phyloP scores from a whole-genome alignment of 2,888 invertebrate genomes.

The Leucoma salicis region DNA sequence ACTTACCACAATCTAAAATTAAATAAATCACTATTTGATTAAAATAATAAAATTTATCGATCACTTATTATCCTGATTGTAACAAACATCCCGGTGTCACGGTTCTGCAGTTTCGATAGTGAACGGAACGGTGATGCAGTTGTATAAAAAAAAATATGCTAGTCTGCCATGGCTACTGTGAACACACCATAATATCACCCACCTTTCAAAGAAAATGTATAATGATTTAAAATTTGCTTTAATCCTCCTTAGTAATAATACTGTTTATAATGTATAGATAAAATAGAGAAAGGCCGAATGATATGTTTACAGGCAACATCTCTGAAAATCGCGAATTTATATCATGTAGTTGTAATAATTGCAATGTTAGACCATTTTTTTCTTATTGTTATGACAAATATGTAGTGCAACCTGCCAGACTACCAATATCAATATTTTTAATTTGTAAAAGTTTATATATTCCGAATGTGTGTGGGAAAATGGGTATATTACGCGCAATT shows the following conservation, averaged over 20 bases:
- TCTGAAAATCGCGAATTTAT: slow-evolving; percentile 75
- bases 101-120: too few species aligned
- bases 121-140: background rate
- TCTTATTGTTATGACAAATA: slow-evolving; percentile 29
- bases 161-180: slow-evolving; percentile 8
- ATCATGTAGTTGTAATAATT: slow-evolving; percentile 69
- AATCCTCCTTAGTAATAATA: slow-evolving; percentile 42
- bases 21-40: too few species aligned
- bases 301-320: slow-evolving; percentile 80
- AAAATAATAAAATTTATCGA: too few species aligned
- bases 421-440: slow-evolving; percentile 6
- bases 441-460: too few species aligned
- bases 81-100: too few species aligned
- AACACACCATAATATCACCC: slow-evolving; percentile 18
- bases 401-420: slow-evolving; percentile 19
- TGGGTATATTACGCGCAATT: too few species aligned
- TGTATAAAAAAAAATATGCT: background rate
- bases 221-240: slow-evolving; percentile 27
- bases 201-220: slow-evolving; percentile 35
- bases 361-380: slow-evolving; percentile 50
- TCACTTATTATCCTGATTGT: too few species aligned
- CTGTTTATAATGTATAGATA: slow-evolving; percentile 42
- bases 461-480: too few species aligned
- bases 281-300: slow-evolving; percentile 75
- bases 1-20: too few species aligned